Evolutionary conservation across 2,888 invertebrate genomes (phyloP).

Genomic region (Parnassius mnemosyne): DNA sequence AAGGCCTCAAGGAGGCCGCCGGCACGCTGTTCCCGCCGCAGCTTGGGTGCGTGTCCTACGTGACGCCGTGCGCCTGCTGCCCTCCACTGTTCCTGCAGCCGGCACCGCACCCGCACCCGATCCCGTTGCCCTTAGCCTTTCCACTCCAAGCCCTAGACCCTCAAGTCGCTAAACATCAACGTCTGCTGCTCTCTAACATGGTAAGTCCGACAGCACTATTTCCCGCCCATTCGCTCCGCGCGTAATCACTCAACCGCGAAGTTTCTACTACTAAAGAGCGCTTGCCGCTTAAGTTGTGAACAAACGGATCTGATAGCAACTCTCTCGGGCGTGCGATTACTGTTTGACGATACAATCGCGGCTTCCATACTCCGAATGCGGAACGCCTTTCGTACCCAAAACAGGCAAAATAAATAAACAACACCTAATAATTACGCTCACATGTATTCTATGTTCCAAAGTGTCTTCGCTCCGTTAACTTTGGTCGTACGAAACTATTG

Average conservation of each 20-base stretch:
- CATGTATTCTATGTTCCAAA: constrained; percentile 40
- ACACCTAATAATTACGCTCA: constrained; percentile 54
- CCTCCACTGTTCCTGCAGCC: constrained; percentile 73
- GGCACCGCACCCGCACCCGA: constrained; percentile 67
- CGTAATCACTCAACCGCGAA: constrained; percentile 42
- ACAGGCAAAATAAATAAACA: constrained; percentile 57
- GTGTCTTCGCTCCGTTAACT: constrained; percentile 57
- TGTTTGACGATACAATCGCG: constrained; percentile 54
- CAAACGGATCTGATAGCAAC: constrained; percentile 65
- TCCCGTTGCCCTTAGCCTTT: constrained; percentile 69
- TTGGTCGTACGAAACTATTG: constrained; percentile 53
- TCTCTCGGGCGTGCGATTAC: constrained; percentile 53
- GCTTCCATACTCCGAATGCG: constrained; percentile 40
- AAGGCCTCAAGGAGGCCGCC: constrained; percentile 78
- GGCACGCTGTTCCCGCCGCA: constrained; percentile 81
- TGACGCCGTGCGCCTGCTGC: constrained; percentile 77
- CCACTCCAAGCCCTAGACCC: constrained; percentile 75
- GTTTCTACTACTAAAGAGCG: constrained; percentile 46
- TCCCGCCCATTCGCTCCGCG: constrained; percentile 44
- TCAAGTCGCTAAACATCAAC: constrained; percentile 71
- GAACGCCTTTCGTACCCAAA: constrained; percentile 40
- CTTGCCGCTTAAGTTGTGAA: constrained; percentile 53
- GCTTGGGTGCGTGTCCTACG: constrained; percentile 79
- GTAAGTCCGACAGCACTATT: constrained; percentile 54
- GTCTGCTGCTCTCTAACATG: constrained; percentile 80